These are phyloP conservation scores for Pithys albifrons DNA, from an alignment of 2,113 vertebrate genomes.

Conservation along the genomic window DNA sequence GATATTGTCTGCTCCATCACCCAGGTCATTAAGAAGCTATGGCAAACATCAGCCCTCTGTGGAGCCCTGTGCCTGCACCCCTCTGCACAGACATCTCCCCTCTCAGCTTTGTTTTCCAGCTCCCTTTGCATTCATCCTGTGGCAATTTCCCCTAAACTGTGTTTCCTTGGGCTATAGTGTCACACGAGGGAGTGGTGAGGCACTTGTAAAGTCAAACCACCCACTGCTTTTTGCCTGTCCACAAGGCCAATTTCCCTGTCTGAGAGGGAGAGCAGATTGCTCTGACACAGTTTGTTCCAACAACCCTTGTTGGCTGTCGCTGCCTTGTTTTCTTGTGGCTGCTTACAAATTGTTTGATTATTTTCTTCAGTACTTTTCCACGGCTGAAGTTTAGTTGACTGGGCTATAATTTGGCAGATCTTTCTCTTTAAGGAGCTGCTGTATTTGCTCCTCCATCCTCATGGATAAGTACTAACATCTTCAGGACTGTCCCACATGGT, in stretches of 20 bases:
- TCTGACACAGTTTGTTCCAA: conserved; percentile 65
- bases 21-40: background rate
- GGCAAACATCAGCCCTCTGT: background rate
- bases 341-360: conserved; percentile 52
- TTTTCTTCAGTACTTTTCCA: conserved; percentile 46
- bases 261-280: conserved; percentile 49
- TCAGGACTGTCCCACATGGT: background rate
- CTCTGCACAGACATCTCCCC: background rate
- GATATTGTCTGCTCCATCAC: background rate
- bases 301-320: background rate
- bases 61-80: background rate
- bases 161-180: conserved; percentile 19
- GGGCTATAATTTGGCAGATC: conserved; percentile 39
- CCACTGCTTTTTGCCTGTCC: conserved; percentile 54
- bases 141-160: conserved; percentile 14
- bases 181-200: background rate
- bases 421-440: conserved; percentile 24
- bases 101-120: background rate
- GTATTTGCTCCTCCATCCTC: background rate
- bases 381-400: background rate
- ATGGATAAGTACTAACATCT: background rate
- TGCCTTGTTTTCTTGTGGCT: conserved; percentile 20
- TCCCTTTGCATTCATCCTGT: conserved; percentile 20
- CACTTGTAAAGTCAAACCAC: conserved; percentile 49
- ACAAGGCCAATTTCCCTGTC: conserved; percentile 35